Evolutionary conservation across 2,113 vertebrate genomes (phyloP).

Genomic region (Phrynocephalus versicolor): DNA sequence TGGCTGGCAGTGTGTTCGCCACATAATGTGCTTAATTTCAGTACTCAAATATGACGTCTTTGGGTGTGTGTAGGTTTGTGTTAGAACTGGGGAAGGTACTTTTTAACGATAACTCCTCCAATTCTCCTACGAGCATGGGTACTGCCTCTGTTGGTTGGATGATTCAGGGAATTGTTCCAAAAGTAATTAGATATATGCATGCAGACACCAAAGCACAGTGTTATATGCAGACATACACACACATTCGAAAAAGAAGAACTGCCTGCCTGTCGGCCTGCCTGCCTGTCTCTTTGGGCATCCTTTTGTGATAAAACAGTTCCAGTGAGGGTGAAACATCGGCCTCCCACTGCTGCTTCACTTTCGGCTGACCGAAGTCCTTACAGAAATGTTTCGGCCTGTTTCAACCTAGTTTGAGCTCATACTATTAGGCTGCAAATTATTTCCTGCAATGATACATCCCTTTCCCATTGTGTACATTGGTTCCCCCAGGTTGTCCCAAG

Average conservation of each 20-base stretch:
- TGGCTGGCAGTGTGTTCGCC: too few relatives aligned
- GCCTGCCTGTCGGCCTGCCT: neutral
- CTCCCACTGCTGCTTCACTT: conserved; percentile 43
- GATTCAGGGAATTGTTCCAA: too few relatives aligned
- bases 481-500: conserved; percentile 28
- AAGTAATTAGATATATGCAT: too few relatives aligned
- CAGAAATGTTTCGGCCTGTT: conserved; percentile 27
- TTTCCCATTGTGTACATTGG: conserved; percentile 46
- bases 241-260: neutral
- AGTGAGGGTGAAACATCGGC: conserved; percentile 8
- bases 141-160: too few relatives aligned
- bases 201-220: too few relatives aligned
- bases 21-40: too few relatives aligned
- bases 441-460: conserved; percentile 55
- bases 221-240: too few relatives aligned
- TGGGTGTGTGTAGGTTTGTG: too few relatives aligned
- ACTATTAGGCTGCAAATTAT: conserved; percentile 50
- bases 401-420: conserved; percentile 35
- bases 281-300: neutral
- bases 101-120: too few relatives aligned
- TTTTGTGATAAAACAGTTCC: neutral
- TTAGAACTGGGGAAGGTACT: too few relatives aligned
- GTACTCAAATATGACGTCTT: too few relatives aligned
- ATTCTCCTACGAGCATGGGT: neutral
- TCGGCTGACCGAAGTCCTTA: conserved; percentile 58